Base-by-base conservation (phyloP, 2,797 vertebrate species). In the Jordanella pulchra region DNA sequence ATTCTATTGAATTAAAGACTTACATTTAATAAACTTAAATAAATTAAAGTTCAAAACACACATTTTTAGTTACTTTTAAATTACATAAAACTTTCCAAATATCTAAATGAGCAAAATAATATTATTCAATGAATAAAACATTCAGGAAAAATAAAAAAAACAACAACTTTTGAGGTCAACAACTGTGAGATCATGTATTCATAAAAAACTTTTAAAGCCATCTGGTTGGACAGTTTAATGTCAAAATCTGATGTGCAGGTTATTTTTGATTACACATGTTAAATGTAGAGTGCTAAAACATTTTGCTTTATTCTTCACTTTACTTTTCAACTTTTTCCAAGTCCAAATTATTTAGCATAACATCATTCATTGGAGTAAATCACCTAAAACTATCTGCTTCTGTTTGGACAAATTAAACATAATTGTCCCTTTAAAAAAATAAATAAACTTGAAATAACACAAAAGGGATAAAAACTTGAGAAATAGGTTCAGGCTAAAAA, bases 331-430 rank as follows among this genome's bases (percentile, higher is more conserved):
- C 61, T 76, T 64, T 56, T 56, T 66, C 78, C 73, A 71, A 67
- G 77, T 54, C 80, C 65, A 81, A 65, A 77, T 61, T 50, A 45
- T 68, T 81, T 78, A 50, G 81, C 79, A 73, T 67, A 67, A 65
- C 69, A 81, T 78, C 83, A 75, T 67, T 79, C 69, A 67, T 72
- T 55, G 56, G 48, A 82, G 80, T 86, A 82, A 88, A n/a, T 86
- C 83, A 84, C 79, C 55, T 71, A 65, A 71, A 69, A 80, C 54
- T 60, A 70, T 39, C 67, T 72, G 58, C 50, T 65, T 81, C 60
- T n/a, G n/a, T 64, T 50, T 75, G 50, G 65, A 69, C 10, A 58
- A 60, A 47, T 47, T 23, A 79, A 75, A 54, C 15, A 56, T 55
- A 60, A 55, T 42, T 67, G 74, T 76, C 71, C 44, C 58, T 77